These are phyloP conservation scores for Balearica regulorum DNA, from an alignment of 2,797 vertebrate genomes.

Conservation along the genomic window DNA sequence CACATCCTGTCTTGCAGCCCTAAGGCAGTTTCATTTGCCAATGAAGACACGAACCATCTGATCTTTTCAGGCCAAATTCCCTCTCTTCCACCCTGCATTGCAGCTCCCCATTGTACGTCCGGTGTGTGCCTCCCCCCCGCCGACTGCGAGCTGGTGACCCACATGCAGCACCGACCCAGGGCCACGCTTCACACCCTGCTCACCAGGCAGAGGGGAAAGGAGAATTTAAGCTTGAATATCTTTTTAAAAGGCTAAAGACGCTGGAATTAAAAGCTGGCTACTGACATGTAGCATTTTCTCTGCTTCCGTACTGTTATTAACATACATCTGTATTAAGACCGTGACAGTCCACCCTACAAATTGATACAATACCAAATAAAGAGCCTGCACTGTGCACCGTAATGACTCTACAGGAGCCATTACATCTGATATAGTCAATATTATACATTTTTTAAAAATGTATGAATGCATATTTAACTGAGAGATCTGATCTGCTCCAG, in stretches of 20 bases:
- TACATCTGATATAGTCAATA: constrained; percentile 70
- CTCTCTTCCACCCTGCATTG: not conserved
- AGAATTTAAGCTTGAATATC: not conserved
- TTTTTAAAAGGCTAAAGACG: not conserved
- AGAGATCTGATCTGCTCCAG: constrained; percentile 71
- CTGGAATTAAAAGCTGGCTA: constrained; percentile 45
- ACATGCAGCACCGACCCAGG: rapidly evolving
- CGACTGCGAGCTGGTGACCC: not conserved
- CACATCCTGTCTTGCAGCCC: not conserved
- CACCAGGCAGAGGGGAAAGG: not conserved
- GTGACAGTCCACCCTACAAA: constrained; percentile 68
- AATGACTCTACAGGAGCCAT: constrained; percentile 63
- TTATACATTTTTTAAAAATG: constrained; percentile 62
- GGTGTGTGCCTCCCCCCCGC: not conserved
- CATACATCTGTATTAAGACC: constrained; percentile 57
- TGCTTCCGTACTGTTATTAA: constrained; percentile 28
- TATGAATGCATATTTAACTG: constrained; percentile 73
- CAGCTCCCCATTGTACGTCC: not conserved
- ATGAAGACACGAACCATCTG: constrained; percentile 36
- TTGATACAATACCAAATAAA: constrained; percentile 71
- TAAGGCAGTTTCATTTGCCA: constrained; percentile 12
- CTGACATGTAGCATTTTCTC: not conserved
- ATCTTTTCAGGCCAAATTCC: constrained; percentile 29
- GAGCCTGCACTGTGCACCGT: constrained; percentile 48
- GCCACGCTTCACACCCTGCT: not conserved